These are phyloP conservation scores for Ischnus inquisitorius DNA, from an alignment of 2,888 invertebrate species.

Conservation along the genomic window DNA sequence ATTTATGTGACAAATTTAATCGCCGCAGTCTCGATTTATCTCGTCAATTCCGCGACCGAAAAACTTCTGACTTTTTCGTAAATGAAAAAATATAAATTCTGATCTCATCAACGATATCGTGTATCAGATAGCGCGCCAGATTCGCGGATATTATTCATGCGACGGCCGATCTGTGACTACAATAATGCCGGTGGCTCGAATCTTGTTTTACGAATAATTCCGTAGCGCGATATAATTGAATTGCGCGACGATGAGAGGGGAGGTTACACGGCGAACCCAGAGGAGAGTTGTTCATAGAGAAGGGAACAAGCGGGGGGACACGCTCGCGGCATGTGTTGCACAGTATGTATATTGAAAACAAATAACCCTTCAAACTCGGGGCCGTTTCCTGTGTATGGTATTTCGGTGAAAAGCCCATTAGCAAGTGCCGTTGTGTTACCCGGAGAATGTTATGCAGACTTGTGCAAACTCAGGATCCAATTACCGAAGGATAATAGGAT, in stretches of 20 bases:
- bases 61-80: neutral
- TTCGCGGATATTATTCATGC: slow-evolving; percentile 9
- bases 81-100: neutral
- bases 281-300: neutral
- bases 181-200: neutral
- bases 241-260: slow-evolving; percentile 15
- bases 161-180: neutral
- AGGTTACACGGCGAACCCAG: neutral
- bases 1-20: neutral
- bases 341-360: slow-evolving; percentile 55
- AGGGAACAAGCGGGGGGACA: neutral
- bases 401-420: slow-evolving; percentile 53
- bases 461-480: slow-evolving; percentile 69
- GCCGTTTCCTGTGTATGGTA: slow-evolving; percentile 25
- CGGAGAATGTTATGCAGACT: slow-evolving; percentile 62
- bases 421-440: slow-evolving; percentile 55
- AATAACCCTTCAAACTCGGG: slow-evolving; percentile 50
- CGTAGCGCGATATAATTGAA: slow-evolving; percentile 33
- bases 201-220: slow-evolving; percentile 42
- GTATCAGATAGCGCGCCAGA: neutral
- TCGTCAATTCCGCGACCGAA: neutral
- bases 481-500: slow-evolving; percentile 65
- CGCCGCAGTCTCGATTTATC: neutral
- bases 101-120: neutral
- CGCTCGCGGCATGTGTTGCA: slow-evolving; percentile 14